Percentiles rank a stretch among this genome's conserved stretches.
Conservation (phyloP, 1,140 invertebrate species). For the Palaemon carinicauda region DNA sequence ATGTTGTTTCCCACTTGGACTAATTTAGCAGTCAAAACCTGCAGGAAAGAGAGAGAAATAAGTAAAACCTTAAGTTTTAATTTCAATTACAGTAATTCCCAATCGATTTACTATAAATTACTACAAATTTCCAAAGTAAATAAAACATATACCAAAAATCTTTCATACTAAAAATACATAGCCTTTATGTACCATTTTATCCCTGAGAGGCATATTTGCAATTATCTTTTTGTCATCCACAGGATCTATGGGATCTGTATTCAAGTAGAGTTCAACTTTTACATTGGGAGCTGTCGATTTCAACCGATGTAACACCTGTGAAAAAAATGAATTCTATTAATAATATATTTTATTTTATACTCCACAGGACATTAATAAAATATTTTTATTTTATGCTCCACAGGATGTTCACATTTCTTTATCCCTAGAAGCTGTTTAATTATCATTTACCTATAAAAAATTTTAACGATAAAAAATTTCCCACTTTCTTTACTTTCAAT, state of each 20-base stretch:
- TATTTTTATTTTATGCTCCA: too few relatives aligned
- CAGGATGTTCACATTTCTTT: too few relatives aligned
- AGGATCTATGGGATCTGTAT: constrained; percentile 87
- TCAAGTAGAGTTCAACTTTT: constrained; percentile 90
- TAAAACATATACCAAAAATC: too few relatives aligned
- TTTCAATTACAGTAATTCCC: too few relatives aligned
- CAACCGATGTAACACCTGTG: constrained; percentile 77
- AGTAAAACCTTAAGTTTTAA: neutral
- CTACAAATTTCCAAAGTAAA: too few relatives aligned
- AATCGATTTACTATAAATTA: too few relatives aligned
- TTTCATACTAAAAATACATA: neutral
- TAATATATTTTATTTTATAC: too few relatives aligned
- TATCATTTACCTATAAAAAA: too few relatives aligned
- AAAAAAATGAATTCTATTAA: neutral
- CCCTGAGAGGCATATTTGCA: constrained; percentile 84
- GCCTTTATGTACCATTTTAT: constrained; percentile 79
- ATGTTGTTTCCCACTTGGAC: constrained; percentile 81
- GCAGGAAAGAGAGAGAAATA: constrained; percentile 59
- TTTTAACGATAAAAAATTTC: too few relatives aligned
- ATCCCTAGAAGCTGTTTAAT: too few relatives aligned
- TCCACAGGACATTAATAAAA: too few relatives aligned
- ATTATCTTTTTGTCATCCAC: constrained; percentile 88
- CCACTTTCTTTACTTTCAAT: too few relatives aligned
- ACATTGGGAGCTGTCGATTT: constrained; percentile 71
- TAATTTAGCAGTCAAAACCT: constrained; percentile 86